These are phyloP conservation scores for Plecturocebus donacophilus DNA, from an alignment of 2,113 vertebrate genomes.

Conservation along the genomic window DNA sequence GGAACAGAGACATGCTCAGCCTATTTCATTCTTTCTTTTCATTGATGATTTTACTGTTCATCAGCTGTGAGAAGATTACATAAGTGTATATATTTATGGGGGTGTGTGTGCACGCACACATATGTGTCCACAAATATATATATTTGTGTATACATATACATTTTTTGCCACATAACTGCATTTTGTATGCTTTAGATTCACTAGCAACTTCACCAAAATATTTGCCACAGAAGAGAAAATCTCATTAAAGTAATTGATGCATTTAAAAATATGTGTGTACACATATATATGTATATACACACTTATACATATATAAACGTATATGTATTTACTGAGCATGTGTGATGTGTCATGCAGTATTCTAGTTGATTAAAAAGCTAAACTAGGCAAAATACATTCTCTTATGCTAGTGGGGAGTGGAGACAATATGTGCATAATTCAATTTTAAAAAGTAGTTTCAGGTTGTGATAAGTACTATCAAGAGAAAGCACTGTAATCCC, in stretches of 20 bases:
- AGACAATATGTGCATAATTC: neutral
- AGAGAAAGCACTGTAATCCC: neutral
- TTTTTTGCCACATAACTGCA: neutral
- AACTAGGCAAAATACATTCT: neutral
- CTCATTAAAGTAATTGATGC: neutral
- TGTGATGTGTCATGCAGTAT: neutral
- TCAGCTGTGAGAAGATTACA: neutral
- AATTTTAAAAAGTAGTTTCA: neutral
- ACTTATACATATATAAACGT: neutral
- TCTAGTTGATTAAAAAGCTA: neutral
- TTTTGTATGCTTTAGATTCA: neutral
- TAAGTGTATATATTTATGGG: neutral
- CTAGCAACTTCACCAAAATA: neutral
- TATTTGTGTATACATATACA: too few relatives aligned
- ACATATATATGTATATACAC: neutral
- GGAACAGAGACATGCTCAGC: neutral
- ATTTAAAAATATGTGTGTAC: neutral
- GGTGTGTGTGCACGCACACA: too few relatives aligned
- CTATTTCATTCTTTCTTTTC: neutral
- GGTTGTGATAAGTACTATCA: neutral
- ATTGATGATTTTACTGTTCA: neutral
- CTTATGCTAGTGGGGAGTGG: neutral
- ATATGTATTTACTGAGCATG: neutral
- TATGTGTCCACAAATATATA: neutral
- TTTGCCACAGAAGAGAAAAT: neutral